Percentiles rank a stretch among this genome's conserved stretches.
Conservation (phyloP, 2,113 vertebrate genomes). For the Sorex fumeus region DNA sequence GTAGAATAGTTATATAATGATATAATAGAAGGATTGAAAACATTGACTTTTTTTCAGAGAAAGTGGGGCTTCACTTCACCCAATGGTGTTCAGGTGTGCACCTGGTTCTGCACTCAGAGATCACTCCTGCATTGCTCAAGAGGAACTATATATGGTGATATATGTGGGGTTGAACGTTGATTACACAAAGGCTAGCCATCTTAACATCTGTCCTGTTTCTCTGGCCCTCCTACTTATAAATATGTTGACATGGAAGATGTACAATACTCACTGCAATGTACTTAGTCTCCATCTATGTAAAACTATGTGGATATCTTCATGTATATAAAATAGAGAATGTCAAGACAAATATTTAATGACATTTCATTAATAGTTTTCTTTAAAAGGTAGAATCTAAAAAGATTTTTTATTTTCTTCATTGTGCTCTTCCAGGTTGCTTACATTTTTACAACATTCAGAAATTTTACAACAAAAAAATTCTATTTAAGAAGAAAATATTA, state of each 20-base stretch:
- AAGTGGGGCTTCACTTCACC: neutral
- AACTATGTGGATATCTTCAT: neutral
- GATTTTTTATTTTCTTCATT: constrained; percentile 16
- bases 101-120: too few species aligned
- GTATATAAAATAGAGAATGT: neutral
- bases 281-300: neutral
- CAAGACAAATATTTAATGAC: neutral
- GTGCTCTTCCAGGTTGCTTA: neutral
- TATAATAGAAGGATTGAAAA: constrained; percentile 39
- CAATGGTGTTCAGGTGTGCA: too few species aligned
- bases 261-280: neutral
- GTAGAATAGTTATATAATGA: neutral
- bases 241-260: neutral
- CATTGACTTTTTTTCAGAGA: too few species aligned
- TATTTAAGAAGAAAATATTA: constrained; percentile 61
- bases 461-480: constrained; percentile 50
- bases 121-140: too few species aligned
- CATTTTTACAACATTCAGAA: constrained; percentile 51
- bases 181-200: too few species aligned
- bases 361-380: constrained; percentile 32
- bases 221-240: neutral
- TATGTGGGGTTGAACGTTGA: too few species aligned
- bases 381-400: neutral
- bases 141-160: too few species aligned
- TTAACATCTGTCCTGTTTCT: too few species aligned